Conservation (phyloP, 2,113 vertebrate genomes). For the Uropsilus gracilis region DNA sequence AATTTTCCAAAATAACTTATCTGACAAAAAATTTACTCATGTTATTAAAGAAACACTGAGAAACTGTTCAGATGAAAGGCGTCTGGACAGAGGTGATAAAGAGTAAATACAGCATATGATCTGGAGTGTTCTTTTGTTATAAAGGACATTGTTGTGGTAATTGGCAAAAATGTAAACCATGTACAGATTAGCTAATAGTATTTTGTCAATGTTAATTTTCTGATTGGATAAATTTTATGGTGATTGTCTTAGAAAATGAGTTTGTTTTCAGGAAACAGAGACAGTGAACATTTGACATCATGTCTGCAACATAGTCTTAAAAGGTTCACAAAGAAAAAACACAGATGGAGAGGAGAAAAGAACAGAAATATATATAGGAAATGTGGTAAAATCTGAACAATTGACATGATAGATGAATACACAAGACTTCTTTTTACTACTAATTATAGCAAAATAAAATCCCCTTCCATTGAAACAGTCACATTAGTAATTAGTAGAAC, state of each 20-base stretch:
- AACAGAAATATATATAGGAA: not conserved
- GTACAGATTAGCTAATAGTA: not conserved
- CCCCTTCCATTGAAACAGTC: not conserved
- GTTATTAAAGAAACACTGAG: not conserved
- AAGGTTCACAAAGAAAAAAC: not conserved
- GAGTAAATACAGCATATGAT: not conserved
- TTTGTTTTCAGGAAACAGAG: not conserved
- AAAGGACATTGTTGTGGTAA: not conserved
- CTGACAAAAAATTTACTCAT: not conserved
- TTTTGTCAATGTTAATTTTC: not conserved
- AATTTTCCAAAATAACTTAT: conserved; percentile 24
- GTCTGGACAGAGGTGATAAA: not conserved
- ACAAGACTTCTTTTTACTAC: not conserved
- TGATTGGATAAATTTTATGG: not conserved
- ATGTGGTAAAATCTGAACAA: conserved; percentile 10
- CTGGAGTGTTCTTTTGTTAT: not conserved
- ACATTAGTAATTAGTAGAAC: not conserved
- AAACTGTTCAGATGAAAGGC: not conserved
- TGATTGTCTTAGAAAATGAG: conserved; percentile 6
- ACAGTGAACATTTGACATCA: not conserved
- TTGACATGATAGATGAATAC: not conserved
- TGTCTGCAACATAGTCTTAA: not conserved
- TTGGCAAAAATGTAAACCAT: not conserved
- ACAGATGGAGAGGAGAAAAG: not conserved
- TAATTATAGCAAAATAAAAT: not conserved